phyloP scores from a whole-genome alignment of 2,113 vertebrate genomes.

The Otus sunia region DNA sequence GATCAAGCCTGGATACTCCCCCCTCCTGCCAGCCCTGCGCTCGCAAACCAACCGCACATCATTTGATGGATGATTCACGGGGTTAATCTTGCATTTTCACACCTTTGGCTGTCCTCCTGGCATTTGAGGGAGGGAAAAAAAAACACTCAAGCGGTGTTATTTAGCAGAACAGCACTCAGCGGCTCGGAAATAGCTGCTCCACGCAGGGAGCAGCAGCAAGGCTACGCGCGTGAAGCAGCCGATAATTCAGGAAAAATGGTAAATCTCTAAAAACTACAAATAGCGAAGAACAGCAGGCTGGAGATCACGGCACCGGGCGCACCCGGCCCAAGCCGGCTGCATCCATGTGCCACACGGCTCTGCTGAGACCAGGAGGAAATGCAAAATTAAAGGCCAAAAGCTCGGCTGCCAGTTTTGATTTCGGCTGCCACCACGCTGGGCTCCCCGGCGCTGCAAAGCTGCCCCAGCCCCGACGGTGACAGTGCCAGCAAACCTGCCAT shows the following conservation, averaged over 20 bases:
- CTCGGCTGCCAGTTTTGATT: neutral
- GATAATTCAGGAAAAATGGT: accelerated
- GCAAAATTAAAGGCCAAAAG: neutral
- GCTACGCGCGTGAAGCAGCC: accelerated
- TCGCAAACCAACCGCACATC: neutral
- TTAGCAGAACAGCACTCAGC: neutral
- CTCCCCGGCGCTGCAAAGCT: neutral
- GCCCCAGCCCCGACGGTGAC: neutral
- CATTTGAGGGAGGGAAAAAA: neutral
- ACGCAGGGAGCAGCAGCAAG: neutral
- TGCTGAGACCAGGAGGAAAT: neutral
- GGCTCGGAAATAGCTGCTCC: neutral
- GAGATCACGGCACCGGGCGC: neutral
- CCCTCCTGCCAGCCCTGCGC: neutral
- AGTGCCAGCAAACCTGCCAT: neutral
- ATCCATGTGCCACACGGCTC: accelerated
- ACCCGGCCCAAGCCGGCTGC: neutral
- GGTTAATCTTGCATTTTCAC: conserved; percentile 9
- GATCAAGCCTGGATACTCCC: neutral
- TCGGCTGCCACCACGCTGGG: neutral
- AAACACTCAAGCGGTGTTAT: accelerated
- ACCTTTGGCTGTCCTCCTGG: neutral
- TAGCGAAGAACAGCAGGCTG: accelerated
- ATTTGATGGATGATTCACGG: neutral
- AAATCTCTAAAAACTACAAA: neutral